Evolutionary conservation across 1,140 invertebrate species (phyloP).

Genomic region (Macrotrachela quadricornifera): DNA sequence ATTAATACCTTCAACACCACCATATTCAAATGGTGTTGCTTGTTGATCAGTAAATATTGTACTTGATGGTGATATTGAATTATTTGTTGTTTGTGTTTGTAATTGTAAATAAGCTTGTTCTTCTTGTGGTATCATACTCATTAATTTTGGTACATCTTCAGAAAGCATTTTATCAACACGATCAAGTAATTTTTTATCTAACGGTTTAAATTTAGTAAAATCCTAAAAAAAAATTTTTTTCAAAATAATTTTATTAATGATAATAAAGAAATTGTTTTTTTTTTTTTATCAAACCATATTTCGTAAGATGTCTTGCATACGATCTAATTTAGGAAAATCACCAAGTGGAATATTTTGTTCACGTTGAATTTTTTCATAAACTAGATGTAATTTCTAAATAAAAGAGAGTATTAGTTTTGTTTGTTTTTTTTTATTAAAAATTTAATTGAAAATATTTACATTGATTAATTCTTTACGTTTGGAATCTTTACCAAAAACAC

Average conservation of each 20-base stretch:
- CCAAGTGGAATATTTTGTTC: slow-evolving; percentile 76
- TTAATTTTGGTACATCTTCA: slow-evolving; percentile 75
- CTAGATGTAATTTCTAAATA: slow-evolving; percentile 51
- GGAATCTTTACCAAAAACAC: slow-evolving; percentile 69
- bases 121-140: slow-evolving; percentile 81
- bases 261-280: too few relatives aligned
- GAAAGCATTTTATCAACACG: slow-evolving; percentile 85
- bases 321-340: slow-evolving; percentile 85
- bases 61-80: too few relatives aligned
- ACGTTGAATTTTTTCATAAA: slow-evolving; percentile 56
- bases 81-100: too few relatives aligned
- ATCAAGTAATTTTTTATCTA: slow-evolving; percentile 77
- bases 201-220: slow-evolving; percentile 75
- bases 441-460: too few relatives aligned
- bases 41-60: slow-evolving; percentile 55
- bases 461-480: slow-evolving; percentile 92
- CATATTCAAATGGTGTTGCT: slow-evolving; percentile 80
- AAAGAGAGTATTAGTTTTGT: too few relatives aligned
- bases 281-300: not conserved
- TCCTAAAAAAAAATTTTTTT: slow-evolving; percentile 45
- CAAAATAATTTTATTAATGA: too few relatives aligned
- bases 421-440: too few relatives aligned
- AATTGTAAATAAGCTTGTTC: slow-evolving; percentile 30
- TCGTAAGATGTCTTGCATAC: slow-evolving; percentile 54
- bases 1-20: slow-evolving; percentile 82